A percentile compares a stretch with the other conserved stretches of the same genome.
Conservation (phyloP, 2,888 invertebrate species). For the Pedicia rivosa region DNA sequence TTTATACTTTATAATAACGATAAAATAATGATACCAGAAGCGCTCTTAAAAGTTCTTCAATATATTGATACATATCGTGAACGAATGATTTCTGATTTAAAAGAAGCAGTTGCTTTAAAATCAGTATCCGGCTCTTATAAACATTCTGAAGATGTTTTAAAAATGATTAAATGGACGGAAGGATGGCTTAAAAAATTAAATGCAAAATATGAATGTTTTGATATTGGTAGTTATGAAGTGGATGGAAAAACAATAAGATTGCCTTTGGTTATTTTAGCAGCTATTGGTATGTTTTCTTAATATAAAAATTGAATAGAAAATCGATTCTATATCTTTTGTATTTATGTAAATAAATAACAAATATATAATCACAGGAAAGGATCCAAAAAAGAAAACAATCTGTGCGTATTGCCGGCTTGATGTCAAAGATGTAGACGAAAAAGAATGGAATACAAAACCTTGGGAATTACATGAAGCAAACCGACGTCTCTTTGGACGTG, state of each 20-base stretch:
- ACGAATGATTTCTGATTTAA: slow-evolving; percentile 22
- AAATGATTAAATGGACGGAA: slow-evolving; percentile 25
- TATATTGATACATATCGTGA: slow-evolving; percentile 25
- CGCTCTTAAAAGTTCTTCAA: slow-evolving; percentile 25
- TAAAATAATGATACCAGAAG: slow-evolving; percentile 19
- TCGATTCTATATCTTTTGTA: neutral
- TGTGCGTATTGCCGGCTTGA: slow-evolving; percentile 30
- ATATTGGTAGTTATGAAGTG: slow-evolving; percentile 23
- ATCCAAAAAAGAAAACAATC: slow-evolving; percentile 25
- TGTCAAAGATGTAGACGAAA: slow-evolving; percentile 23
- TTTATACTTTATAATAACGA: neutral
- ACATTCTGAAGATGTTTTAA: slow-evolving; percentile 20
- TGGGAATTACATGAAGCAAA: slow-evolving; percentile 25
- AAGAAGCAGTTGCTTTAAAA: slow-evolving; percentile 23
- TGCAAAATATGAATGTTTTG: slow-evolving; percentile 27
- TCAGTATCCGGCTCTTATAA: slow-evolving; percentile 24
- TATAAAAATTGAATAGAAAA: neutral
- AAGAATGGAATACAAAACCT: slow-evolving; percentile 28
- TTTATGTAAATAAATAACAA: neutral
- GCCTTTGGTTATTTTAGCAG: slow-evolving; percentile 28
- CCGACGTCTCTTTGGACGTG: slow-evolving; percentile 27
- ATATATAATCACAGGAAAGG: slow-evolving; percentile 14
- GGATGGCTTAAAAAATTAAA: slow-evolving; percentile 26
- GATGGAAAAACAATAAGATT: slow-evolving; percentile 22
- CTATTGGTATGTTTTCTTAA: slow-evolving; percentile 11